Evolutionary conservation across 2,113 vertebrate genomes (phyloP).

Genomic region (Leptobrachium ailaonicum): DNA sequence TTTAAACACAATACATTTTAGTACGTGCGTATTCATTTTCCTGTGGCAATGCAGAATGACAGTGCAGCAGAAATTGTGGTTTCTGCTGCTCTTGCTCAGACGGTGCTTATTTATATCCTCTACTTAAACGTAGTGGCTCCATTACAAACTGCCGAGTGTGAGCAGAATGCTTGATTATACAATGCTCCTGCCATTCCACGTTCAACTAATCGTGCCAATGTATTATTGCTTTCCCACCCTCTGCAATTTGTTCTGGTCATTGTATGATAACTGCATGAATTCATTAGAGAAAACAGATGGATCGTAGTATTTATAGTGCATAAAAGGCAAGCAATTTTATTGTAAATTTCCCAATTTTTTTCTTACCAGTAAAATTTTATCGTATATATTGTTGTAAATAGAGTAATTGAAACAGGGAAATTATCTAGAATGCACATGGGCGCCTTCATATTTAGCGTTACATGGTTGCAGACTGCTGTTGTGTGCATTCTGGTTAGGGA

Average conservation of each 20-base stretch:
- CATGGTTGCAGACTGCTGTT: too few relatives aligned
- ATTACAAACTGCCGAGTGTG: conserved; percentile 73
- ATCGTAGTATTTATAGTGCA: conserved; percentile 65
- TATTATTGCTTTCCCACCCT: conserved; percentile 59
- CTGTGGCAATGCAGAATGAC: neutral
- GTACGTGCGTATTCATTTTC: too few relatives aligned
- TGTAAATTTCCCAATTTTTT: neutral
- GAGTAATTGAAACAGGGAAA: too few relatives aligned
- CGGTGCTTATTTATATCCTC: conserved; percentile 65
- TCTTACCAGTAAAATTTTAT: neutral
- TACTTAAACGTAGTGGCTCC: conserved; percentile 70
- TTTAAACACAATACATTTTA: too few relatives aligned
- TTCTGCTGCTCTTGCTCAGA: conserved; percentile 58
- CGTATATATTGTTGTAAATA: too few relatives aligned
- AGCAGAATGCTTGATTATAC: conserved; percentile 80
- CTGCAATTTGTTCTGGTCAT: conserved; percentile 67
- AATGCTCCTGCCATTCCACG: conserved; percentile 63
- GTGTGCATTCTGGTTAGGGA: too few relatives aligned
- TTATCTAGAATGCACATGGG: too few relatives aligned
- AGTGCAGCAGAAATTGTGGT: conserved; percentile 59
- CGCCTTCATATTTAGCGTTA: too few relatives aligned
- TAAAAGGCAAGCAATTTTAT: conserved; percentile 62
- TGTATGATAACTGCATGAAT: conserved; percentile 72
- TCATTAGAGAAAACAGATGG: conserved; percentile 72
- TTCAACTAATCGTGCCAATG: conserved; percentile 60